Evolutionary conservation across 2,113 vertebrate genomes (phyloP), one percentile per base, ranked within the genome.

Genomic region (Pardalotus punctatus): DNA sequence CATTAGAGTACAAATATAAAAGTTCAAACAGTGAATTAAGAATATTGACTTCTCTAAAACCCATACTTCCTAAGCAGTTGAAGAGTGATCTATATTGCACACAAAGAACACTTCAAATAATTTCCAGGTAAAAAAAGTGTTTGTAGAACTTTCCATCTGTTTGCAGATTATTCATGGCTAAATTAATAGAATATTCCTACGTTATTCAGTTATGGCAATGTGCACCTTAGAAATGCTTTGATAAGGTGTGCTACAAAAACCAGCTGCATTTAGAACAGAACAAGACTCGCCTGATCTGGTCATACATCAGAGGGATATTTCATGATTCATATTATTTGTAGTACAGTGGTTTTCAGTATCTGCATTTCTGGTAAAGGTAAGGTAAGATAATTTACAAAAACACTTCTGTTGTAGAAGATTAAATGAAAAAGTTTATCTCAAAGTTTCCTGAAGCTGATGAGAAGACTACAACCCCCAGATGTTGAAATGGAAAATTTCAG

Each of bases 1-100:
- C 53, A 56, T 87, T 94, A 56, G 58, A 66, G 31, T 80, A 25
- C 70, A 93, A 95, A 91, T 65, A 84, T 21, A 6, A 14, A 78
- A 81, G 72, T 90, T 94, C 86, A 93, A 95, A 84, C 53, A 95
- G 16, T 36, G 65, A 88, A 86, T 89, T 91, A 94, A 77, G 62
- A 89, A 69, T 85, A 76, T 35, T 88, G 73, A 54, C 61, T 95
- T 91, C 45, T 78, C 48, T 50, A 67, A 78, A 77, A 60, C 62
- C 35, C 24, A 7, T 53, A 53, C 70, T 93, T 80, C 29, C 38
- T 69, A 72, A 93, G 66, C 66, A 62, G 47, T 54, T 93, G 51
- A 86, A 83, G 60, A 78, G 65, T 12, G 56, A 88, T 85, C 81
- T 89, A 2, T 79, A 60, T 22, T 81, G 57, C 78, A 80, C 50